A percentile compares a stretch with the other conserved stretches of the same genome.
Evolutionary conservation across 2,888 invertebrate species (phyloP).

Genomic region (Agrotis puta): DNA sequence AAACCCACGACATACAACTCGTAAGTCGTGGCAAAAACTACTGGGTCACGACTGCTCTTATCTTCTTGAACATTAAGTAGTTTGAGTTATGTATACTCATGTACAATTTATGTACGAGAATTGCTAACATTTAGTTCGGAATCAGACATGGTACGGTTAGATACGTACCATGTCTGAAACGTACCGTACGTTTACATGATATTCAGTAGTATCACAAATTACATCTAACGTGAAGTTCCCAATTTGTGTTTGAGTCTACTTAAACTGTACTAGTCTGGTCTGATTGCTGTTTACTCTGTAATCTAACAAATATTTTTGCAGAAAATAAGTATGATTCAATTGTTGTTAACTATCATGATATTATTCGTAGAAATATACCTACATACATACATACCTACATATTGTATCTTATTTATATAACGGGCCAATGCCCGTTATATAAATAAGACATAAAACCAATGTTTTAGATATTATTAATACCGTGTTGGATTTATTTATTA

Average conservation of each 20-base stretch:
- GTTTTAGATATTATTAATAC: too few species aligned
- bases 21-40: too few species aligned
- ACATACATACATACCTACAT: too few species aligned
- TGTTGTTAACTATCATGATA: not conserved
- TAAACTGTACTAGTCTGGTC: not conserved
- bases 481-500: too few species aligned
- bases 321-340: not conserved
- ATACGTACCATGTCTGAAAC: too few species aligned
- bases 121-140: not conserved
- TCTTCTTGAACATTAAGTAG: too few species aligned
- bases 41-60: too few species aligned
- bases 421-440: too few species aligned
- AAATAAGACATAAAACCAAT: too few species aligned
- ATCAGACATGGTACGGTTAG: not conserved
- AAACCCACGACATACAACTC: too few species aligned
- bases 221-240: not conserved
- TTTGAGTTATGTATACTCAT: not conserved
- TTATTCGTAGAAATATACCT: not conserved
- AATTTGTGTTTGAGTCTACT: slow-evolving; percentile 1
- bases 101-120: not conserved
- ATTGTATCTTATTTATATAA: too few species aligned
- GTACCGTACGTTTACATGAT: not conserved
- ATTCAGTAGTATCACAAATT: slow-evolving; percentile 10
- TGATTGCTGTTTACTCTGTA: not conserved
- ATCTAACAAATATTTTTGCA: not conserved